Conservation (phyloP, 2,888 invertebrate species). For the Aradus depressus region DNA sequence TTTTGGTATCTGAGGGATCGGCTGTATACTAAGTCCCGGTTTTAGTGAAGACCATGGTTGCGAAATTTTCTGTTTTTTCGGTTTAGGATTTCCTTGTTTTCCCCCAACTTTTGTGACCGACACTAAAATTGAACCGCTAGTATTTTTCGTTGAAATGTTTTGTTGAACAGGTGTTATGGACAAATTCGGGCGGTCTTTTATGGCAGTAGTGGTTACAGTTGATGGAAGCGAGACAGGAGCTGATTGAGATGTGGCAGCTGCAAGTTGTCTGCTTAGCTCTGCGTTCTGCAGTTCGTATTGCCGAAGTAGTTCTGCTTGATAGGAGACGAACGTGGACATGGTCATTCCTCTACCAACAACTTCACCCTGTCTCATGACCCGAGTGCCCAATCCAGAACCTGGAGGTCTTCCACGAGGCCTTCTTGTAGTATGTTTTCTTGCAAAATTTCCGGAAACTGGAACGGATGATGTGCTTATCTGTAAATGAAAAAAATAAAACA, state of each 20-base stretch:
- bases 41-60: conserved; percentile 1
- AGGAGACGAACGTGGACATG: conserved; percentile 8
- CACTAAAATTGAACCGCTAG: too few relatives aligned
- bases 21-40: conserved; percentile 9
- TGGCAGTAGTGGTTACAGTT: background rate
- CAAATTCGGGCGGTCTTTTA: conserved; percentile 24
- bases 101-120: conserved; percentile 1
- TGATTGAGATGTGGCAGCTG: background rate
- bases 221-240: background rate
- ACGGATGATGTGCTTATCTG: too few relatives aligned
- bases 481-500: background rate
- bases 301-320: conserved; percentile 9
- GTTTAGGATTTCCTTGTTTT: conserved; percentile 6
- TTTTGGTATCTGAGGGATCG: background rate
- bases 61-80: conserved; percentile 4
- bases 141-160: too few relatives aligned
- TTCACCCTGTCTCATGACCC: conserved; percentile 1
- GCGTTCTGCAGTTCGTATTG: conserved; percentile 15
- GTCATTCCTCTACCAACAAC: conserved; percentile 8
- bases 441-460: background rate
- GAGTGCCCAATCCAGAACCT: conserved; percentile 16
- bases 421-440: background rate
- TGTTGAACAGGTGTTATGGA: conserved; percentile 23
- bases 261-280: conserved; percentile 6
- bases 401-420: conserved; percentile 24